Conservation (phyloP, 2,888 invertebrate species). For the Melanostoma scalare region DNA sequence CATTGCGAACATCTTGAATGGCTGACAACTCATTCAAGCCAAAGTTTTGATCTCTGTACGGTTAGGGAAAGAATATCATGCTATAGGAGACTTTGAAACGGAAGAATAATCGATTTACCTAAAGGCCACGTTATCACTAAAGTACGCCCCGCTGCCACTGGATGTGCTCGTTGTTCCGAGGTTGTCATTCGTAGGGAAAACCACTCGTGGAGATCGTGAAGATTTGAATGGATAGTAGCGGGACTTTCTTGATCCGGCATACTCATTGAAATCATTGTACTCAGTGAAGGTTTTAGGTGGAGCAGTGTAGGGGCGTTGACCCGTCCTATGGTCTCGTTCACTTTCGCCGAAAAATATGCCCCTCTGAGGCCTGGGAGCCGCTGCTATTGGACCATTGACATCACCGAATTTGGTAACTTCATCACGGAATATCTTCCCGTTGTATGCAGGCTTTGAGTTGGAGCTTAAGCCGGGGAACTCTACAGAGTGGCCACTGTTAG, state of each 20-base stretch:
- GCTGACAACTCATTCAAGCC: conserved; percentile 84
- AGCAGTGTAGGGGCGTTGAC: conserved; percentile 75
- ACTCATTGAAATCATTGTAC: conserved; percentile 79
- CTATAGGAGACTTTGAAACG: conserved; percentile 2
- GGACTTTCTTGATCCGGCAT: conserved; percentile 79
- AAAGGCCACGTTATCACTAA: conserved; percentile 81
- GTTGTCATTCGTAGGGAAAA: conserved; percentile 81
- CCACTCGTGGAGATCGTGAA: conserved; percentile 81
- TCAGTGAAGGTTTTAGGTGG: conserved; percentile 81
- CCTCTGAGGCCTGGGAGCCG: conserved; percentile 79
- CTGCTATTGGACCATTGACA: conserved; percentile 81
- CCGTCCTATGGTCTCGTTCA: conserved; percentile 77
- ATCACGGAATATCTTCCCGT: conserved; percentile 80
- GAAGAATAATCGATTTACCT: conserved; percentile 76
- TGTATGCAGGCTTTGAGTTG: conserved; percentile 78
- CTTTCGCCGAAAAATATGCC: conserved; percentile 80
- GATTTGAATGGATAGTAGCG: conserved; percentile 81
- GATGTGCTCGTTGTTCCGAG: conserved; percentile 79
- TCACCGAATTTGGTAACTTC: conserved; percentile 82
- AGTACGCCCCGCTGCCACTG: conserved; percentile 79
- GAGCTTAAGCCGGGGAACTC: conserved; percentile 80
- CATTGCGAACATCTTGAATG: conserved; percentile 83
- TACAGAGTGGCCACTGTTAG: conserved; percentile 76
- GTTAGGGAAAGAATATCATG: conserved; percentile 33
- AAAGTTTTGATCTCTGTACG: conserved; percentile 84